A percentile compares a stretch with the other conserved stretches of the same genome.
phyloP scores from a whole-genome alignment of 2,888 invertebrate species.

The Lissonota sp. region DNA sequence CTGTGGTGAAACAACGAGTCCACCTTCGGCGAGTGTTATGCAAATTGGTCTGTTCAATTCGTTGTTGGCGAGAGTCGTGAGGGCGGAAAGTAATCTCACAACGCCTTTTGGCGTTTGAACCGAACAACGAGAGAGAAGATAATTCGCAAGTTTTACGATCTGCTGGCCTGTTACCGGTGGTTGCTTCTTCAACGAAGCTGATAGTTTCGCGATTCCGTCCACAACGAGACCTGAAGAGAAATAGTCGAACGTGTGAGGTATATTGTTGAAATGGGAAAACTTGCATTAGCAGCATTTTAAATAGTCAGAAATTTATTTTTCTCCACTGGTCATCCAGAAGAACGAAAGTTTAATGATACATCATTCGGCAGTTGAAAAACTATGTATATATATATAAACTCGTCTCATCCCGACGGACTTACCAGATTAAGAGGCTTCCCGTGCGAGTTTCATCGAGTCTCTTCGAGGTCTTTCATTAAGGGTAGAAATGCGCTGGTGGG shows the following conservation, averaged over 20 bases:
- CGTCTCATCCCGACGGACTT: constrained; percentile 79
- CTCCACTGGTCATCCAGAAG: constrained; percentile 72
- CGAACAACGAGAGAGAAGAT: constrained; percentile 94
- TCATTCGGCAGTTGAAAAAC: constrained; percentile 56
- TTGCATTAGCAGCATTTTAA: not conserved
- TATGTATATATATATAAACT: constrained; percentile 4
- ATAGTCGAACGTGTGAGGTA: not conserved
- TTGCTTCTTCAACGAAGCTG: constrained; percentile 87
- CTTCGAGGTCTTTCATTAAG: constrained; percentile 83
- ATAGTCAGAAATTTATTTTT: constrained; percentile 32
- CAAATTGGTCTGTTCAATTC: constrained; percentile 91
- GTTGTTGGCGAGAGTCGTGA: constrained; percentile 89
- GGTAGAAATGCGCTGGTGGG: constrained; percentile 68
- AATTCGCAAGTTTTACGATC: constrained; percentile 94
- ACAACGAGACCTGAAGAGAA: constrained; percentile 85
- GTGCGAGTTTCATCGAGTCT: constrained; percentile 83
- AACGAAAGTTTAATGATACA: constrained; percentile 74
- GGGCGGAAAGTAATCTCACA: constrained; percentile 91
- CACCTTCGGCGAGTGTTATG: constrained; percentile 91
- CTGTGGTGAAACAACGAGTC: constrained; percentile 89
- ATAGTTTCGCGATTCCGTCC: constrained; percentile 87
- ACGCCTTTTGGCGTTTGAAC: constrained; percentile 95
- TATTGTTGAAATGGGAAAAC: not conserved
- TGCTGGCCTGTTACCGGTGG: constrained; percentile 91
- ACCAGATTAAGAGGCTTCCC: constrained; percentile 78